Conservation (phyloP, 2,113 vertebrate species). For the Nannospalax galili region DNA sequence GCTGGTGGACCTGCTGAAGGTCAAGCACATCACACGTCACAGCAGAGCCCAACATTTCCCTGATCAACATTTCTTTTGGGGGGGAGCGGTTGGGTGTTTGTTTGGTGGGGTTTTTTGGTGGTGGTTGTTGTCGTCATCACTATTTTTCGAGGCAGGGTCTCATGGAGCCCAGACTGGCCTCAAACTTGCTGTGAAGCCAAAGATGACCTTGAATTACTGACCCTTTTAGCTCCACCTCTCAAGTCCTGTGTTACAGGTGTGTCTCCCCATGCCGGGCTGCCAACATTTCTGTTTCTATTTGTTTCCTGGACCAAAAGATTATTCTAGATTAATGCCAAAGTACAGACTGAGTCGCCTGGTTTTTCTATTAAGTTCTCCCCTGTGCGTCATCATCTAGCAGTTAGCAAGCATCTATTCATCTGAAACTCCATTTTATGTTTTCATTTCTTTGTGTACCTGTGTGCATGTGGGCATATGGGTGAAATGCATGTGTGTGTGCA, state of each 20-base stretch:
- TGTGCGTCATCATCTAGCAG: not conserved
- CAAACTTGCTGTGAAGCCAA: not conserved
- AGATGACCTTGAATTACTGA: not conserved
- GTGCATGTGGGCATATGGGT: rapidly evolving
- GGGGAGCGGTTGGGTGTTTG: not conserved
- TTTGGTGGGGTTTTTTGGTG: not conserved
- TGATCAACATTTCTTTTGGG: not conserved
- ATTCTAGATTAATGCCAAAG: not conserved
- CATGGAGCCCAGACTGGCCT: not conserved
- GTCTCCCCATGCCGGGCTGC: not conserved
- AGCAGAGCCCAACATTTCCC: not conserved
- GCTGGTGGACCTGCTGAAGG: not conserved
- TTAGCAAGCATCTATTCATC: not conserved
- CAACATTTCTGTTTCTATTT: not conserved
- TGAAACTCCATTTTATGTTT: not conserved
- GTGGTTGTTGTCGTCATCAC: no score
- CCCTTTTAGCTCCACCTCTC: not conserved
- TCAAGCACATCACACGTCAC: no score
- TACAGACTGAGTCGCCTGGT: not conserved
- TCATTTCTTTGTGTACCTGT: not conserved
- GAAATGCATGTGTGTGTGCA: not conserved
- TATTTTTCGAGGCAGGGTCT: not conserved
- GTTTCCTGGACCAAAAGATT: not conserved
- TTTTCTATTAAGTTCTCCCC: not conserved
- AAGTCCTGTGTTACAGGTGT: no score